These are phyloP conservation scores for Plecturocebus donacophilus DNA, from an alignment of 2,113 vertebrate species.

Conservation along the genomic window DNA sequence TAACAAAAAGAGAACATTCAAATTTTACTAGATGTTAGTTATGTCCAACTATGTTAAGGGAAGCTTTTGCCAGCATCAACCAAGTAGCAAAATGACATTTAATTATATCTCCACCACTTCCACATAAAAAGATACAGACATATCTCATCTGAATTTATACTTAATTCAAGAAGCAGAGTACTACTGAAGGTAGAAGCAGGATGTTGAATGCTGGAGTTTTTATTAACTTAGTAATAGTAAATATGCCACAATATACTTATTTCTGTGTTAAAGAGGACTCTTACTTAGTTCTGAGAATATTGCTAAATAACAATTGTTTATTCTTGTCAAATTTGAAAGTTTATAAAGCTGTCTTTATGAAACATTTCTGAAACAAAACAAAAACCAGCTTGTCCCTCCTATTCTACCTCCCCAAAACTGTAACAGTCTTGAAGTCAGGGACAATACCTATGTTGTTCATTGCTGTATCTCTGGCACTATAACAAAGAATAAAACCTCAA, in stretches of 20 bases:
- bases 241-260: background rate
- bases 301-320: background rate
- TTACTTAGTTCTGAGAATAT: background rate
- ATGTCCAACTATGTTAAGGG: background rate
- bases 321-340: background rate
- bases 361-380: slow-evolving; percentile 57
- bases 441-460: background rate
- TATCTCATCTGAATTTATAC: slow-evolving; percentile 10
- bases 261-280: background rate
- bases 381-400: background rate
- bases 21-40: slow-evolving; percentile 11
- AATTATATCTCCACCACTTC: background rate
- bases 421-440: background rate
- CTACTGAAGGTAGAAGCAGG: background rate
- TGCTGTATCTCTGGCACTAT: background rate
- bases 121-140: background rate
- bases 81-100: slow-evolving; percentile 31
- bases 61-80: background rate
- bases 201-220: background rate
- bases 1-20: background rate
- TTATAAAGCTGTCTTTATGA: background rate
- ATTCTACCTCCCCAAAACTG: background rate
- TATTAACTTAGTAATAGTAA: background rate
- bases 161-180: background rate
- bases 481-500: background rate